These are phyloP conservation scores for Euclidia mi DNA, from an alignment of 2,888 invertebrate genomes.

Conservation along the genomic window DNA sequence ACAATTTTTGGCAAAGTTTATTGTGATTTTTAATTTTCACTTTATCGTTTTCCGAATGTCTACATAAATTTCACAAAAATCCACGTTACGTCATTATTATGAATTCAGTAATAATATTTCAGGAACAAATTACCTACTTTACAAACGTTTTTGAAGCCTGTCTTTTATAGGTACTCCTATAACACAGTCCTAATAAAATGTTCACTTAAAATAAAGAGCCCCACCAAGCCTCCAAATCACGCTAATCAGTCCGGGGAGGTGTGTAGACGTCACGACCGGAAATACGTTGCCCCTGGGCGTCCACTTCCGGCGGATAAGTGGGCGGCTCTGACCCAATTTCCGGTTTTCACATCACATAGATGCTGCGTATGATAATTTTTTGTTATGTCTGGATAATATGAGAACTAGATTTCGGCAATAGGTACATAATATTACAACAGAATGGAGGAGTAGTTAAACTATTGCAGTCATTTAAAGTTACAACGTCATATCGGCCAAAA, in stretches of 20 bases:
- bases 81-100: no score
- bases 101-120: no score
- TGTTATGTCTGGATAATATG: slow-evolving; percentile 39
- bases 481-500: no score
- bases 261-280: slow-evolving; percentile 82
- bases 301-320: slow-evolving; percentile 83
- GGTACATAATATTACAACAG: no score
- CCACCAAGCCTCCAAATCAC: slow-evolving; percentile 44
- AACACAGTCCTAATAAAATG: neutral
- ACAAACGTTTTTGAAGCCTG: no score
- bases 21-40: no score
- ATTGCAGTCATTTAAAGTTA: no score
- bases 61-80: no score
- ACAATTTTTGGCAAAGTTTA: no score
- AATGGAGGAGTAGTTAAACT: no score
- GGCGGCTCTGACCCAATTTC: slow-evolving; percentile 84
- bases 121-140: neutral
- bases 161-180: no score
- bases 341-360: slow-evolving; percentile 85
- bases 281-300: slow-evolving; percentile 83
- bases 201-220: slow-evolving; percentile 4
- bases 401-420: neutral
- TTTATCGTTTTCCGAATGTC: no score
- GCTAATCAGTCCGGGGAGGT: slow-evolving; percentile 69
- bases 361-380: slow-evolving; percentile 71